These are phyloP conservation scores for Percina caprodes DNA, from an alignment of 2,113 vertebrate species.

Conservation along the genomic window DNA sequence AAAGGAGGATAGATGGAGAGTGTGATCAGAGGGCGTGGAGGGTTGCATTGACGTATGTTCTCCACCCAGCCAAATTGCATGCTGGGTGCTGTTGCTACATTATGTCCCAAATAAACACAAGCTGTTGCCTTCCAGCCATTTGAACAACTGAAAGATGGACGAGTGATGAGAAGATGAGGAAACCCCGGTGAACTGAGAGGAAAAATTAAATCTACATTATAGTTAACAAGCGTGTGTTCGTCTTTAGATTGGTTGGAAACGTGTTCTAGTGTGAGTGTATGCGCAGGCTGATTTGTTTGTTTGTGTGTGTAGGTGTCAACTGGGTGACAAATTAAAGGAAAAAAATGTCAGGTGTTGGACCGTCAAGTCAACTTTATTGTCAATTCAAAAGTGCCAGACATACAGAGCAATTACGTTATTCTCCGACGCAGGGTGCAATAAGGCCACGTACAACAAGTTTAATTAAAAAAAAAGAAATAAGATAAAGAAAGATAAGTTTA, in stretches of 20 bases:
- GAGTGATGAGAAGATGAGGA: neutral
- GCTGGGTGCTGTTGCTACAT: conserved; percentile 65
- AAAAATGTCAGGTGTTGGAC: conserved; percentile 45
- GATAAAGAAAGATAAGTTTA: too few species aligned
- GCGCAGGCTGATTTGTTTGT: conserved; percentile 12
- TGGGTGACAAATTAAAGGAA: conserved; percentile 42
- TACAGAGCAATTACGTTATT: too few species aligned
- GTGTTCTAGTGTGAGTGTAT: neutral
- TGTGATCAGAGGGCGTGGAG: conserved; percentile 3
- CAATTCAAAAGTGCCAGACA: too few species aligned
- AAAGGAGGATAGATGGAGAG: conserved; percentile 1
- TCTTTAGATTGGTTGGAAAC: conserved; percentile 42
- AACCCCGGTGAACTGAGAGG: conserved; percentile 11
- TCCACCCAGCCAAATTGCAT: conserved; percentile 27
- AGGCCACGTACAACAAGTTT: too few species aligned
- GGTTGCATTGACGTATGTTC: conserved; percentile 7
- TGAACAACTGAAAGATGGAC: conserved; percentile 29
- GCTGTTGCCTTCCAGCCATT: conserved; percentile 48
- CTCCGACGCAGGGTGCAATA: too few species aligned
- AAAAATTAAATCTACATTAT: conserved; percentile 19
- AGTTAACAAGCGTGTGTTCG: conserved; percentile 25
- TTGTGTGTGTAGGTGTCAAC: conserved; percentile 50
- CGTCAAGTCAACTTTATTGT: neutral
- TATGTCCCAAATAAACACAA: conserved; percentile 70
- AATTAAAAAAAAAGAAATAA: too few species aligned